Evolutionary conservation across 2,797 vertebrate species (phyloP), one percentile per base, ranked within the genome.

Genomic region (Myiotriccus ornatus): DNA sequence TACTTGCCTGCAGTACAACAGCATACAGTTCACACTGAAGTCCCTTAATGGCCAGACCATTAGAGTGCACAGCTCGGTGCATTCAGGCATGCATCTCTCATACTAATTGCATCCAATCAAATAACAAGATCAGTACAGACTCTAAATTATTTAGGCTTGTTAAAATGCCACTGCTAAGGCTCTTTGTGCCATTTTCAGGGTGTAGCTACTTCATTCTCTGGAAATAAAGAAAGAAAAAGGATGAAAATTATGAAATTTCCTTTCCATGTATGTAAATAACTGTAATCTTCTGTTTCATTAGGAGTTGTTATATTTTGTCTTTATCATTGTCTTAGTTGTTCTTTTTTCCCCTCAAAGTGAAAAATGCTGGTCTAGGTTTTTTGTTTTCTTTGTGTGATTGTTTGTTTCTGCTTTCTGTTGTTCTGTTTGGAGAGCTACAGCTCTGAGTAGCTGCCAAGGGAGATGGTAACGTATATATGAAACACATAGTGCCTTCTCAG

Each of bases 21-120:
- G 30, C 49, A 69, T 14, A 57, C 17, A 64, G 70, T 67, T 80
- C 67, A 71, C 52, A 59, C 49, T 5, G 9, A 89, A 96, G 71
- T 56, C 60, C 68, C 68, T 87, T 68, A 95, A 53, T 57, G 92
- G 69, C 90, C 81, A 93, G 49, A 50, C 77, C 90, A 86, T 71
- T 70, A 96, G 88, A 95, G 85, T 86, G 94, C 73, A 90, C 60
- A 96, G 50, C 93, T 85, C 76, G 78, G 71, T 32, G 91, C 84
- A 84, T 55, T 94, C 82, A 90, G 93, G 79, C 85, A 91, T 91
- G 77, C 60, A 78, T 88, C 52, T 59, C 90, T 97, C 94, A 78
- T 97, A 75, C 83, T 97, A 97, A 97, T 92, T 92, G 87, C 79
- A 69, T 85, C 87, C 87, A 98, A 94, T 96, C 92, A 97, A 96